phyloP scores from a whole-genome alignment of 2,888 invertebrate genomes.

The Allacma fusca region DNA sequence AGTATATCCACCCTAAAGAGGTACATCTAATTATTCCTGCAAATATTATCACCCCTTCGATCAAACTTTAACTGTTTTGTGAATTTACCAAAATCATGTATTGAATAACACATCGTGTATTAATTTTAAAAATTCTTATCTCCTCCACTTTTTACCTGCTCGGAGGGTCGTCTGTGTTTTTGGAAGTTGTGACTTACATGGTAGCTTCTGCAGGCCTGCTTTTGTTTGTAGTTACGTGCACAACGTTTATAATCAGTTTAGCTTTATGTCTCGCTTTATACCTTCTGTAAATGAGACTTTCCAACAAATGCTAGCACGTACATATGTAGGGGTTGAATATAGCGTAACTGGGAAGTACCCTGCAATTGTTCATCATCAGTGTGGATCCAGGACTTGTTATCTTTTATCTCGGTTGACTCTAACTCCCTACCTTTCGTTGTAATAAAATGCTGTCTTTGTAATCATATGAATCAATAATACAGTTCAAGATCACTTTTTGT shows the following conservation, averaged over 20 bases:
- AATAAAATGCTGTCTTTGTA: background rate
- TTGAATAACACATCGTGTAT: no score
- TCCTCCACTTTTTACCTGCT: no score
- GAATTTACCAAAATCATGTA: background rate
- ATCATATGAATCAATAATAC: conserved; percentile 19
- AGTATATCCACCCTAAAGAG: background rate
- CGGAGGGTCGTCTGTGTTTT: no score
- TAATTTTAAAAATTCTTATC: no score
- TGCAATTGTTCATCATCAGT: background rate
- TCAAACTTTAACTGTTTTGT: background rate
- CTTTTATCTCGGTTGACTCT: background rate
- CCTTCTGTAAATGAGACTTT: background rate
- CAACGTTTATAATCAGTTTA: background rate
- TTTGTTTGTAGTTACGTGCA: background rate
- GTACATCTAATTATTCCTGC: background rate
- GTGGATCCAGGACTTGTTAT: background rate
- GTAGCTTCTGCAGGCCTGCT: no score
- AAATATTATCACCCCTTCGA: conserved; percentile 11
- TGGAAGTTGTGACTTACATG: no score
- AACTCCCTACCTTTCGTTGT: background rate
- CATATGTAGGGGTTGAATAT: background rate
- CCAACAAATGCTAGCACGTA: background rate
- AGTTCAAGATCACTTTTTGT: conserved; percentile 5
- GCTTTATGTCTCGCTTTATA: background rate
- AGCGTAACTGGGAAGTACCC: background rate